Evolutionary conservation across 2,888 invertebrate genomes (phyloP).

Genomic region (Drosophila affinis): DNA sequence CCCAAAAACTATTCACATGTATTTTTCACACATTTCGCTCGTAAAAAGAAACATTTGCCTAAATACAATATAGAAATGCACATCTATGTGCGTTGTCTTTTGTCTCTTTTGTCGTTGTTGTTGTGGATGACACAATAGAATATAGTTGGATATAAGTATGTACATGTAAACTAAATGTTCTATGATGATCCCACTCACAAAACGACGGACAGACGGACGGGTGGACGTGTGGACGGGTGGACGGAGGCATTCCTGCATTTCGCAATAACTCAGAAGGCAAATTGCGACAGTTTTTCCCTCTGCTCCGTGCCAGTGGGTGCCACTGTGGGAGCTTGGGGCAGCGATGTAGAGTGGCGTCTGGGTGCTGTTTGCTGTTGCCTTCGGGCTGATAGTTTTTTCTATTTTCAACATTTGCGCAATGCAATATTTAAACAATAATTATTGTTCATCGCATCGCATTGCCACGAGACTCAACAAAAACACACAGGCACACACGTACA

Average conservation of each 20-base stretch:
- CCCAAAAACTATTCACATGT: constrained; percentile 1
- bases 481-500: background rate
- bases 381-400: constrained; percentile 51
- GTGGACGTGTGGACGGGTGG: background rate
- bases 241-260: constrained; percentile 56
- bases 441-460: constrained; percentile 47
- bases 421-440: constrained; percentile 71
- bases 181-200: constrained; percentile 38
- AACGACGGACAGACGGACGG: background rate
- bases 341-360: no score
- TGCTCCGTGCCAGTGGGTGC: background rate
- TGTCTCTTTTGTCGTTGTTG: constrained; percentile 2
- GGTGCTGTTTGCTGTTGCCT: constrained; percentile 8
- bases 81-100: constrained; percentile 10
- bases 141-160: constrained; percentile 12
- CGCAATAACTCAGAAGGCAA: constrained; percentile 65
- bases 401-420: constrained; percentile 76
- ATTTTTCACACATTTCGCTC: constrained; percentile 11
- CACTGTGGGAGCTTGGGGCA: background rate
- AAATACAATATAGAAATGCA: constrained; percentile 46
- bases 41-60: constrained; percentile 11
- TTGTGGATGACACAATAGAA: constrained; percentile 58
- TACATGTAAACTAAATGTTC: background rate
- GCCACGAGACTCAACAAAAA: constrained; percentile 12
- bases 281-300: constrained; percentile 64